These are phyloP conservation scores for Lithosia quadra DNA, from an alignment of 2,888 invertebrate species.

Conservation along the genomic window DNA sequence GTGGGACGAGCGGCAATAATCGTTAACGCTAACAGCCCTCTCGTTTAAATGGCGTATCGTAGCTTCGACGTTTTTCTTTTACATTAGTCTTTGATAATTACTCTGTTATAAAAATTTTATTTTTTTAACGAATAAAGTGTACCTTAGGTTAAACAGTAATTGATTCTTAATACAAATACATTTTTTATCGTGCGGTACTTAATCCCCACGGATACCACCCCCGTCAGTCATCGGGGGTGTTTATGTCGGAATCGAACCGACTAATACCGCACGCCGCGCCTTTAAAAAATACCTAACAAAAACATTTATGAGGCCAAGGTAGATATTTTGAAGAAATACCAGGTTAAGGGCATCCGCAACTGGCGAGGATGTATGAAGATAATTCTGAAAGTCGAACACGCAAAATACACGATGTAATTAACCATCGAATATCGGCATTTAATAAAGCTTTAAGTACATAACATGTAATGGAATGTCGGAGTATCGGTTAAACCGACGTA, in stretches of 20 bases:
- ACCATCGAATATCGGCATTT: background rate
- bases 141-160: background rate
- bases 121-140: background rate
- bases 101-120: background rate
- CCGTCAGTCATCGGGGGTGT: no score
- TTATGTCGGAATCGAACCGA: no score
- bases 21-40: constrained; percentile 73
- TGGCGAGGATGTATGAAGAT: background rate
- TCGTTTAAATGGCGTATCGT: constrained; percentile 67
- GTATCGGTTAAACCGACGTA: constrained; percentile 23
- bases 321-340: no score
- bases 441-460: background rate
- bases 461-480: background rate
- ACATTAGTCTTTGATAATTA: background rate
- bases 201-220: no score
- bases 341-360: background rate
- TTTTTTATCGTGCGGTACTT: no score
- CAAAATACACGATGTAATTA: no score
- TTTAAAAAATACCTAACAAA: no score
- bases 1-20: constrained; percentile 71
- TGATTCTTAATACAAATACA: background rate
- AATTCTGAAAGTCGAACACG: background rate
- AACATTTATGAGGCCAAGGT: background rate
- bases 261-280: no score
- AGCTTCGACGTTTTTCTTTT: constrained; percentile 61